Evolutionary conservation across 2,888 invertebrate species (phyloP).

Genomic region (Thymelicus acteon): DNA sequence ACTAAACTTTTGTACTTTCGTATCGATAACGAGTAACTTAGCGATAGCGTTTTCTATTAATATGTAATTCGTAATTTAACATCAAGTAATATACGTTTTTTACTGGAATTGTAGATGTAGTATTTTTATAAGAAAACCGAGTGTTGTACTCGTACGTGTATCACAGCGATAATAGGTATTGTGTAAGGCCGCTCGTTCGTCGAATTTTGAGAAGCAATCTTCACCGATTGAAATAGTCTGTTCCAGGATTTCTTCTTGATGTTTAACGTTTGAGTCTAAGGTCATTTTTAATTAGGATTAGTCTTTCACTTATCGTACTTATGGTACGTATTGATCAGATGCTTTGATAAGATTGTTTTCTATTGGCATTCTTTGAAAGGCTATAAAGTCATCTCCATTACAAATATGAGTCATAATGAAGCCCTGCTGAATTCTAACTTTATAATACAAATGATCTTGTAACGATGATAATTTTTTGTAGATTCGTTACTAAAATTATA

Average conservation of each 20-base stretch:
- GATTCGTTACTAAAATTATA: too few relatives aligned
- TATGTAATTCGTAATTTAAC: slow-evolving; percentile 74
- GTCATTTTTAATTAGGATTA: slow-evolving; percentile 43
- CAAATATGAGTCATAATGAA: background rate
- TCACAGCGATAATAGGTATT: slow-evolving; percentile 83
- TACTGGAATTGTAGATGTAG: slow-evolving; percentile 80
- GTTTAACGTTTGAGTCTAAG: slow-evolving; percentile 25
- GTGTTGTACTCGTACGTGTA: slow-evolving; percentile 77
- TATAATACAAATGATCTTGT: background rate
- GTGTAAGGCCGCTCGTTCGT: slow-evolving; percentile 63
- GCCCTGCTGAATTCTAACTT: background rate
- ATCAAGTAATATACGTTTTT: slow-evolving; percentile 79
- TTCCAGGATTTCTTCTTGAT: slow-evolving; percentile 61
- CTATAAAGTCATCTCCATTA: slow-evolving; percentile 36
- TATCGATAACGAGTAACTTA: slow-evolving; percentile 78
- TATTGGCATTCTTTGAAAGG: slow-evolving; percentile 31
- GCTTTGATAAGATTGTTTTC: slow-evolving; percentile 64
- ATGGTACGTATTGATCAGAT: slow-evolving; percentile 64
- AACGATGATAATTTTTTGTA: background rate
- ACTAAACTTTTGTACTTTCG: slow-evolving; percentile 81
- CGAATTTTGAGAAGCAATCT: slow-evolving; percentile 64
- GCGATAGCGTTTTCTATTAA: slow-evolving; percentile 76
- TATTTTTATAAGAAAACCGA: slow-evolving; percentile 79
- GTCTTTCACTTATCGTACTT: slow-evolving; percentile 62
- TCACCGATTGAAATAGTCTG: slow-evolving; percentile 40